Base-by-base conservation (phyloP, 2,888 invertebrate species). In the Hydrotaea cyrtoneurina region DNA sequence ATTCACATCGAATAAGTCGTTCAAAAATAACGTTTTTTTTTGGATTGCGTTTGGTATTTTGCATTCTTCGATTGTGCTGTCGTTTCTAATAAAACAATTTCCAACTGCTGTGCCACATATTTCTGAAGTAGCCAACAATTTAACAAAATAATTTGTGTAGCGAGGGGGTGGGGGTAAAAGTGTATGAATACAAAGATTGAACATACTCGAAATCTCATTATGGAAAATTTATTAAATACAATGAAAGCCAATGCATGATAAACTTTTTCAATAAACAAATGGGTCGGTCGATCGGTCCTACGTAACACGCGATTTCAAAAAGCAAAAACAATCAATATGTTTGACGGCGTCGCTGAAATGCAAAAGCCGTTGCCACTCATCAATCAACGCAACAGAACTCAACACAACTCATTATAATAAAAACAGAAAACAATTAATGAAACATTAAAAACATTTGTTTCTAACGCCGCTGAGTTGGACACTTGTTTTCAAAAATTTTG, bases 331-430 rank as follows among this genome's bases (percentile, higher is more conserved):
- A 31, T 31, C n/a, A 31, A 31, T 62, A n/a, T 50, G 15, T 50
- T 50, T n/a, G n/a, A 15, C 50, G n/a, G 3, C 43, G 43, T 50
- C 50, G 50, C 2, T 50, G 46, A 75, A 80, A 78, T 75, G 73
- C 80, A 66, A 59, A 72, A 64, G 10, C 39, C 53, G 78, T 81
- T 81, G 72, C 50, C 80, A 85, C 73, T 73, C 76, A 81, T 79
- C 75, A 69, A 81, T 78, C 78, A 31, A 31, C 7, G 31, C 3
- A 31, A 31, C 2, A 4, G 31, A 31, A 31, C 31, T 31, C 7
- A n/a, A n/a, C n/a, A n/a, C n/a, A 81, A 76, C 31, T 62, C 62
- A 3, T n/a, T 5, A 62, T 4, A 62, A 13, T 31, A 8, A 62
- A 17, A 43, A 43, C 43, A 43, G n/a, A 43, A 43, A 39, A 21